Conservation (phyloP, 2,113 vertebrate genomes). For the Limanda limanda region DNA sequence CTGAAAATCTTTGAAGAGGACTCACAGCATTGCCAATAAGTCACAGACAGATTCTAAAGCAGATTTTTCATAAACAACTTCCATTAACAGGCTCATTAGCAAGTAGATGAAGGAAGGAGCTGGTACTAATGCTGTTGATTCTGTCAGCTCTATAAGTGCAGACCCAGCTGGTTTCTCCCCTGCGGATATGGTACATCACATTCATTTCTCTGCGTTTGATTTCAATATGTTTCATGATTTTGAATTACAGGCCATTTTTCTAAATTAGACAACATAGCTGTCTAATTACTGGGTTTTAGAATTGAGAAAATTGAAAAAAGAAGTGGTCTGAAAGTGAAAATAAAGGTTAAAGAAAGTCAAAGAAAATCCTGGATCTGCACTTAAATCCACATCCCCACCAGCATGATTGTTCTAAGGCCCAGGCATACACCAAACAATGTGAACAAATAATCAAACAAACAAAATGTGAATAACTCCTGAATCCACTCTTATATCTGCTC, state of each 20-base stretch:
- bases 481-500: too few species aligned
- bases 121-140: conserved; percentile 14
- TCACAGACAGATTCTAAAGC: conserved; percentile 39
- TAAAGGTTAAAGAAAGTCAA: too few species aligned
- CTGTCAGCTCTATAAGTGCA: background rate
- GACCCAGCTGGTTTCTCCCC: conserved; percentile 11
- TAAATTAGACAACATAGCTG: too few species aligned
- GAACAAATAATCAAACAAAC: too few species aligned
- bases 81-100: conserved; percentile 50
- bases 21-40: conserved; percentile 65
- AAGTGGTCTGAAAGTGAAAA: too few species aligned
- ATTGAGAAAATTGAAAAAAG: too few species aligned
- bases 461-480: too few species aligned
- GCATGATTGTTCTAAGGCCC: too few species aligned
- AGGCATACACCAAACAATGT: too few species aligned
- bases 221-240: background rate
- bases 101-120: conserved; percentile 31
- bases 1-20: conserved; percentile 64
- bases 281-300: too few species aligned
- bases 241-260: background rate
- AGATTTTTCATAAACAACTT: conserved; percentile 58
- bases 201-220: conserved; percentile 1
- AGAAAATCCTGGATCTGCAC: too few species aligned
- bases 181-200: conserved; percentile 7
- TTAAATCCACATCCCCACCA: too few species aligned